Evolutionary conservation across 2,797 vertebrate genomes (phyloP).

Genomic region (Pteronotus mesoamericanus): DNA sequence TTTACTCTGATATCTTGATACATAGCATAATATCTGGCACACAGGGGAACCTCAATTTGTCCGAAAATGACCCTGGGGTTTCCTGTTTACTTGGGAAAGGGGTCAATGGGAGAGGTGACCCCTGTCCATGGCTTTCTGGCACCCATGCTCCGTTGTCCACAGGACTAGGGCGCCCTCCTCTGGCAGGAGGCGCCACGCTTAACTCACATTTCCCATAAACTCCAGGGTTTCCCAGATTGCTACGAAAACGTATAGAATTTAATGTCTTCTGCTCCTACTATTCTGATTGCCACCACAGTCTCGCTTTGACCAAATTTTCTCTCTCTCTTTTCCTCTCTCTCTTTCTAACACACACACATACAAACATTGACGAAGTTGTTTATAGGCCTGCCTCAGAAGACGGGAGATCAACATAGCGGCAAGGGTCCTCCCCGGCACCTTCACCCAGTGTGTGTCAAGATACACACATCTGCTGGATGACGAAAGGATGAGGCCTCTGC

Average conservation of each 20-base stretch:
- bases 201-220: not conserved
- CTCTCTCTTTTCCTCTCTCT: not conserved
- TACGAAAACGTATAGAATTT: not conserved
- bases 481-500: not conserved
- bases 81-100: not conserved
- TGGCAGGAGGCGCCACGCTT: not conserved
- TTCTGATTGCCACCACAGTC: not conserved
- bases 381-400: not conserved
- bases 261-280: not conserved
- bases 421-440: rapidly evolving
- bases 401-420: not conserved
- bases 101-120: not conserved
- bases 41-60: not conserved
- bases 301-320: not conserved
- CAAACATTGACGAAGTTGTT: not conserved
- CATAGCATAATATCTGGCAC: not conserved
- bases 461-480: rapidly evolving
- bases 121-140: not conserved
- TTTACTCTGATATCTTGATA: not conserved
- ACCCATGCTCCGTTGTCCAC: not conserved
- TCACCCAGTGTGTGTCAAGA: rapidly evolving
- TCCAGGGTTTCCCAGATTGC: not conserved
- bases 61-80: not conserved
- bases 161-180: not conserved
- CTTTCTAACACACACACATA: not conserved